These are phyloP conservation scores for Lasioglossum baleicum DNA, from an alignment of 1,140 invertebrate species.

Conservation along the genomic window DNA sequence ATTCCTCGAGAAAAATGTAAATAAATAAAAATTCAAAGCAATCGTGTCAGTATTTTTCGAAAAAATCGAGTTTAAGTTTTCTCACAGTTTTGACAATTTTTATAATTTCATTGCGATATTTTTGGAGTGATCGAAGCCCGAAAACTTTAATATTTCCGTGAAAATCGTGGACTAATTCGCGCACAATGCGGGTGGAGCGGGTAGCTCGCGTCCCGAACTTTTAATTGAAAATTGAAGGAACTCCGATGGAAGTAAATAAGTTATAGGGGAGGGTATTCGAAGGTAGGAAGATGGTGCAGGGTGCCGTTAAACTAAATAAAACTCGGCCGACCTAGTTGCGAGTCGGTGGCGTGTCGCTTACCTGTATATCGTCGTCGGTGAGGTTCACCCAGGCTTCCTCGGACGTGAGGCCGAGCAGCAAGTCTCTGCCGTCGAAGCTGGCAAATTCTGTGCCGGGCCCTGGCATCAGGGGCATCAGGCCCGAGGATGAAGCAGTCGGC, in stretches of 20 bases:
- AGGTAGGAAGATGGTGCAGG: background rate
- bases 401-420: conserved; percentile 88
- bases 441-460: conserved; percentile 87
- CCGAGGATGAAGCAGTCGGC: conserved; percentile 76
- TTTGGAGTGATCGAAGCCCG: no score
- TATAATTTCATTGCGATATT: no score
- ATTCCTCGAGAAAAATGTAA: no score
- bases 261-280: background rate
- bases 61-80: no score
- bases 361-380: conserved; percentile 75
- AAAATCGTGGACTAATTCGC: background rate
- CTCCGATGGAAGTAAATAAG: conserved; percentile 2
- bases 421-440: conserved; percentile 89
- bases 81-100: no score
- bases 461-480: conserved; percentile 75
- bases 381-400: conserved; percentile 77
- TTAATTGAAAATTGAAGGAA: background rate
- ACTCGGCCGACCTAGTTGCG: background rate
- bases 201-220: background rate
- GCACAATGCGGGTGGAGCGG: background rate
- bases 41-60: no score
- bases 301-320: background rate
- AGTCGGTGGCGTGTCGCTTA: conserved; percentile 44
- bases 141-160: background rate
- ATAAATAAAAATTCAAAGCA: no score